phyloP scores from a whole-genome alignment of 2,797 vertebrate genomes.

The Moxostoma hubbsi region DNA sequence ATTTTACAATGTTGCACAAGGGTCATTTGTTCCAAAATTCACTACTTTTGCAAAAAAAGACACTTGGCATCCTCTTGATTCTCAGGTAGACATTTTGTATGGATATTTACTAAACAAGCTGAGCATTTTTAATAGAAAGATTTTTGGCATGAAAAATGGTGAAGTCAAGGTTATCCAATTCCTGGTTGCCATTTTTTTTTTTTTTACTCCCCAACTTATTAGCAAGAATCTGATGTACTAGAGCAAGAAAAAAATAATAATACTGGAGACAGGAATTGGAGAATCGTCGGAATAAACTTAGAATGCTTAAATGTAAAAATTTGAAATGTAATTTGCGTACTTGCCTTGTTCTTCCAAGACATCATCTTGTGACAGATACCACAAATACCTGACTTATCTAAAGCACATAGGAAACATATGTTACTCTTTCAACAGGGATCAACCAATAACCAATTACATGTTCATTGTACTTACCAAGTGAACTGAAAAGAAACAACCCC shows the following conservation, averaged over 20 bases:
- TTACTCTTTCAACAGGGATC: neutral
- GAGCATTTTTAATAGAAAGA: slow-evolving; percentile 6
- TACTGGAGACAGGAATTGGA: neutral
- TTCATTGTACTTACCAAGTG: slow-evolving; percentile 20
- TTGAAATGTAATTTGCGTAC: slow-evolving; percentile 11
- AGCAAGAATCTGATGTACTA: neutral
- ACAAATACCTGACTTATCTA: slow-evolving; percentile 28
- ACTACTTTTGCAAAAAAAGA: slow-evolving; percentile 10
- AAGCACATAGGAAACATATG: slow-evolving; percentile 8
- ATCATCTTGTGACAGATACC: slow-evolving; percentile 5
- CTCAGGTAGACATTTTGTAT: slow-evolving; percentile 2
- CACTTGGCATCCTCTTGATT: slow-evolving; percentile 10
- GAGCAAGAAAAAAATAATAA: neutral
- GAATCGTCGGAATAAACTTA: neutral
- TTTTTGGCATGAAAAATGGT: neutral
- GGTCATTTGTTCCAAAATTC: neutral
- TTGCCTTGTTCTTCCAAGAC: slow-evolving; percentile 20
- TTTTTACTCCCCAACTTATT: neutral
- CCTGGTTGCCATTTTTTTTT: neutral
- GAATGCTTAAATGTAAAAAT: too few relatives aligned
- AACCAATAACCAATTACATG: neutral
- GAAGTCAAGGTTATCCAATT: slow-evolving; percentile 3
- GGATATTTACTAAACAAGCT: neutral
- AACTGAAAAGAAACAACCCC: neutral
- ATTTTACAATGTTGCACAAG: neutral